A percentile compares a stretch with the other conserved stretches of the same genome.
These are phyloP conservation scores for Zaprionus tsacasi DNA, from an alignment of 1,140 invertebrate genomes.

Conservation along the genomic window DNA sequence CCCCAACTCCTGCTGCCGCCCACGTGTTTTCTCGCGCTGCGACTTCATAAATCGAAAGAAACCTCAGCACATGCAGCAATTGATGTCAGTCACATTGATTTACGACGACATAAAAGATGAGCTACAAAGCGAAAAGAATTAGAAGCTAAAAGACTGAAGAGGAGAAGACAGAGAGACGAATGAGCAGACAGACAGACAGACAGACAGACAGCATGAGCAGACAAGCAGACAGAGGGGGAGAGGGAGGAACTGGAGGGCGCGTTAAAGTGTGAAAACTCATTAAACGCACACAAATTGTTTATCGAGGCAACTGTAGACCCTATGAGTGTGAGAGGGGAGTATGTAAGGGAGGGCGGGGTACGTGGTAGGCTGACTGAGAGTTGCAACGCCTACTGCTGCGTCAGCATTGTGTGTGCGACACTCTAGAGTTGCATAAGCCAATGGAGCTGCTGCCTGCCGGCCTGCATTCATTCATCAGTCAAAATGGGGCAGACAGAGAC, in stretches of 20 bases:
- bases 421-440: conserved; percentile 20
- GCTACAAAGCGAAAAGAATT: conserved; percentile 29
- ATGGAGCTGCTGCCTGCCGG: background rate
- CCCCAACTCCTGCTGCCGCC: conserved; percentile 10
- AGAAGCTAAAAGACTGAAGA: conserved; percentile 14
- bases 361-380: background rate
- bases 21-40: conserved; percentile 17
- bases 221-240: background rate
- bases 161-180: background rate
- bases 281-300: conserved; percentile 53
- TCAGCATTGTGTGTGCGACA: background rate
- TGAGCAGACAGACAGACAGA: background rate
- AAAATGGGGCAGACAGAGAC: conserved; percentile 22
- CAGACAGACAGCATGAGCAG: background rate
- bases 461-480: conserved; percentile 49
- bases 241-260: background rate
- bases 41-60: conserved; percentile 21
- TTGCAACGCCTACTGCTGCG: conserved; percentile 16
- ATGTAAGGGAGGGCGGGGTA: background rate
- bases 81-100: conserved; percentile 49
- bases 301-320: conserved; percentile 19
- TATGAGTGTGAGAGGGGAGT: background rate
- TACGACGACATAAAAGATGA: conserved; percentile 46
- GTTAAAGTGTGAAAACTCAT: conserved; percentile 55
- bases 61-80: conserved; percentile 43